Percentiles rank a stretch among this genome's conserved stretches.
Conservation (phyloP, 2,113 vertebrate species). For the Agapornis roseicollis region DNA sequence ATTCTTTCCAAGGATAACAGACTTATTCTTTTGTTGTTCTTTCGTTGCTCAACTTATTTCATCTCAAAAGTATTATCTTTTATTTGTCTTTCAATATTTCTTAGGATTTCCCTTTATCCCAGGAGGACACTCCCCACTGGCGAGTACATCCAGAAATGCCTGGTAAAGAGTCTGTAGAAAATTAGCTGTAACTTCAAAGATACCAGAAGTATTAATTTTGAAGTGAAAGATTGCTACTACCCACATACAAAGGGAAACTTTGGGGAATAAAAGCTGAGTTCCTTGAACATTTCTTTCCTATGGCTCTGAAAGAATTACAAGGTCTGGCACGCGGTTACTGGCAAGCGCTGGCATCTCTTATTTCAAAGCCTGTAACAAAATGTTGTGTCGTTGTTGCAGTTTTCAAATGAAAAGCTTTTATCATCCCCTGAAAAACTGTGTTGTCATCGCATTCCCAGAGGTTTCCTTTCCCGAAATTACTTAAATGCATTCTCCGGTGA, state of each 20-base stretch:
- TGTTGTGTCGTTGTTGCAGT: background rate
- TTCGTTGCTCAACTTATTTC: background rate
- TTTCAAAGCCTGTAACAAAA: background rate
- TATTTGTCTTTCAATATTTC: background rate
- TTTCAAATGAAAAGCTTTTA: slow-evolving; percentile 4
- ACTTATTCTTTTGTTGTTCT: background rate
- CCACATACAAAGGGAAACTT: background rate
- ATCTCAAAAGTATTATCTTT: background rate
- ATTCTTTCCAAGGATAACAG: slow-evolving; percentile 19
- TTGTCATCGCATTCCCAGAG: background rate
- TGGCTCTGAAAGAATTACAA: background rate
- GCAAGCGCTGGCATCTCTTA: background rate
- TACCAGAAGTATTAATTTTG: slow-evolving; percentile 9
- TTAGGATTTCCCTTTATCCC: slow-evolving; percentile 3
- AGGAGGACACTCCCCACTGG: background rate
- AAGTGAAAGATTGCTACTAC: background rate
- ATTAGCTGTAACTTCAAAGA: slow-evolving; percentile 46
- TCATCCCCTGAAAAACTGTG: background rate
- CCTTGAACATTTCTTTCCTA: background rate
- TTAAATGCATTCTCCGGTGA: background rate
- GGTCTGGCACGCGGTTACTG: background rate
- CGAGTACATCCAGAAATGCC: background rate
- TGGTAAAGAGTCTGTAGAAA: background rate
- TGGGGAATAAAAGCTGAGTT: background rate
- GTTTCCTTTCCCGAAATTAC: background rate